A percentile compares a stretch with the other conserved stretches of the same genome.
These are phyloP conservation scores for Notarius lentiginosus DNA, from an alignment of 2,113 vertebrate species.

Conservation along the genomic window DNA sequence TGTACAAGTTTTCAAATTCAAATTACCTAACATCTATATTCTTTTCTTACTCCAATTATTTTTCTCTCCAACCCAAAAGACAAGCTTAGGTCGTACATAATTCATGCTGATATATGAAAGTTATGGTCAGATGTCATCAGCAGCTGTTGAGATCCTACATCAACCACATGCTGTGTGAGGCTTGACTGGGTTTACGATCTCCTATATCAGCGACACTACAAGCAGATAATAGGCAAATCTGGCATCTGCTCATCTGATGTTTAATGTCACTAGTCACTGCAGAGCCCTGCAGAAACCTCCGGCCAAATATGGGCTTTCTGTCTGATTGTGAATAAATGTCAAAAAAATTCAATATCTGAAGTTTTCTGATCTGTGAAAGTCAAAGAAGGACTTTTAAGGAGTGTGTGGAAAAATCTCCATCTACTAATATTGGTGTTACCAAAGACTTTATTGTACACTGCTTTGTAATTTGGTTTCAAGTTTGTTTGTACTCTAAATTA, in stretches of 20 bases:
- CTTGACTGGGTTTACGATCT: slow-evolving; percentile 20
- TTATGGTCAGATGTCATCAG: not conserved
- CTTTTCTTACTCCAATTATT: not conserved
- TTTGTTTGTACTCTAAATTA: not conserved
- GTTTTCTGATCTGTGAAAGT: not conserved
- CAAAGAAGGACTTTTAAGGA: not conserved
- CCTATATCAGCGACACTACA: not conserved
- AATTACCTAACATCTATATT: not conserved
- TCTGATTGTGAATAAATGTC: slow-evolving; percentile 18
- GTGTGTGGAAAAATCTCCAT: not conserved
- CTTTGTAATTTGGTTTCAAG: not conserved
- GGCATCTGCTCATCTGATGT: slow-evolving; percentile 25
- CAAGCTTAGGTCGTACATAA: not conserved
- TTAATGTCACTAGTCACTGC: slow-evolving; percentile 10
- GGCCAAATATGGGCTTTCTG: slow-evolving; percentile 1
- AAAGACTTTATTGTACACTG: not conserved
- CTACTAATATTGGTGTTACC: not conserved
- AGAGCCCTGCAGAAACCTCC: not conserved
- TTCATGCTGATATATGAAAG: slow-evolving; percentile 13
- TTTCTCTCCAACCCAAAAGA: not conserved
- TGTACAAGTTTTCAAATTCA: not conserved
- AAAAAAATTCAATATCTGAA: not conserved
- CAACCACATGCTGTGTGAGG: not conserved
- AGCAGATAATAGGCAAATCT: slow-evolving; percentile 5
- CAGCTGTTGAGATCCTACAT: not conserved